A percentile compares a stretch with the other conserved stretches of the same genome.
phyloP scores from a whole-genome alignment of 1,140 invertebrate species.

The Bombus waltoni region DNA sequence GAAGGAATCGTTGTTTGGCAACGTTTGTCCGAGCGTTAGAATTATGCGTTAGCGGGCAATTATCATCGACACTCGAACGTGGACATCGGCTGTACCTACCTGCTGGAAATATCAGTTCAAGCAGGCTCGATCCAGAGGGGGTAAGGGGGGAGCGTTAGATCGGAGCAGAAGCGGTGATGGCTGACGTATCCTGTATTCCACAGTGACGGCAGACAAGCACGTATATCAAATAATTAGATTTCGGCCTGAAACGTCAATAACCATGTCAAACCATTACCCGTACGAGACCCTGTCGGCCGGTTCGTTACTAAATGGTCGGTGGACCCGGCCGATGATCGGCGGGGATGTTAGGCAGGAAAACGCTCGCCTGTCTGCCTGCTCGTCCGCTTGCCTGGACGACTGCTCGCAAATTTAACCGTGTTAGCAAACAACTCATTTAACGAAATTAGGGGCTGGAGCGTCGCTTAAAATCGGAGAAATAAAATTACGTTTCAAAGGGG shows the following conservation, averaged over 20 bases:
- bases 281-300: conserved; percentile 74
- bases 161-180: conserved; percentile 61
- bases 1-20: background rate
- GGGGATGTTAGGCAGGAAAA: conserved; percentile 41
- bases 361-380: conserved; percentile 58
- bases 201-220: conserved; percentile 74
- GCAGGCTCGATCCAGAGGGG: background rate
- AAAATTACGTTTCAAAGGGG: conserved; percentile 76
- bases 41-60: conserved; percentile 24
- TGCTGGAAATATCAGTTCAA: conserved; percentile 21
- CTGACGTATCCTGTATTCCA: conserved; percentile 70
- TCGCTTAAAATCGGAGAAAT: conserved; percentile 81
- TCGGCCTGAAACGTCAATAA: conserved; percentile 82
- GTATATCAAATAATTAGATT: conserved; percentile 82
- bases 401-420: conserved; percentile 79
- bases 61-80: conserved; percentile 11
- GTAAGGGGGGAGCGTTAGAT: background rate
- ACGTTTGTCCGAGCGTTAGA: conserved; percentile 7
- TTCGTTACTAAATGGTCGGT: conserved; percentile 68
- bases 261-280: conserved; percentile 81
- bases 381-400: conserved; percentile 49
- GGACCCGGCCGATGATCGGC: conserved; percentile 42
- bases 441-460: conserved; percentile 80
- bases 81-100: background rate
- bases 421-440: conserved; percentile 83